Conservation (phyloP, 2,797 vertebrate genomes). For the Paguma larvata region DNA sequence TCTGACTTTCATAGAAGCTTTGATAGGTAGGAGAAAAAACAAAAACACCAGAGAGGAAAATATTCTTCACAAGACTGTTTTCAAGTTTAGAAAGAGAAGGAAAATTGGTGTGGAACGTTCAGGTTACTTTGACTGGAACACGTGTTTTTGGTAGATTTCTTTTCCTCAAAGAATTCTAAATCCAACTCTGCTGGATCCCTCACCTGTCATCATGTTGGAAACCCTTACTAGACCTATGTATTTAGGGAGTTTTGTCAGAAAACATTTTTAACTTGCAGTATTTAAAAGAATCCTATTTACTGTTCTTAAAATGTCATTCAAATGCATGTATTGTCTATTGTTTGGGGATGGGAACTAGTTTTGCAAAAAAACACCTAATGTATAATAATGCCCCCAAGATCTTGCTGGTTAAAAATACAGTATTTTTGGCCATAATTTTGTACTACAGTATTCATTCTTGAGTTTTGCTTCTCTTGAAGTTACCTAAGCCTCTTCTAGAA, state of each 20-base stretch:
- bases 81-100: slow-evolving; percentile 47
- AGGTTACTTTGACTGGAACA: slow-evolving; percentile 56
- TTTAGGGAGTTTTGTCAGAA: slow-evolving; percentile 81
- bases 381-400: slow-evolving; percentile 86
- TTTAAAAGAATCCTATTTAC: slow-evolving; percentile 88
- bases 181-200: slow-evolving; percentile 78
- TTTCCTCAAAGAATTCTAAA: slow-evolving; percentile 74
- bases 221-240: slow-evolving; percentile 81
- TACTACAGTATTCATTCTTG: slow-evolving; percentile 86
- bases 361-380: slow-evolving; percentile 84
- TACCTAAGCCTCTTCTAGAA: slow-evolving; percentile 73
- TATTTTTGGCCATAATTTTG: slow-evolving; percentile 88
- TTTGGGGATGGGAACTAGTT: slow-evolving; percentile 85
- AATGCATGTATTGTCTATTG: slow-evolving; percentile 89
- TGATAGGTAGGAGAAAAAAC: slow-evolving; percentile 28
- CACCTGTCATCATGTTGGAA: slow-evolving; percentile 78
- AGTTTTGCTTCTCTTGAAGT: slow-evolving; percentile 83
- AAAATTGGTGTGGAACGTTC: slow-evolving; percentile 65
- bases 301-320: slow-evolving; percentile 89
- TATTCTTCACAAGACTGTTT: slow-evolving; percentile 51
- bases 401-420: slow-evolving; percentile 89
- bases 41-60: slow-evolving; percentile 23
- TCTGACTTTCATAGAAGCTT: slow-evolving; percentile 71
- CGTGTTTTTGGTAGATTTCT: slow-evolving; percentile 42
- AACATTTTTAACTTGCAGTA: slow-evolving; percentile 88